Base-by-base conservation (phyloP, 2,797 vertebrate genomes). In the Gallirallus australis region DNA sequence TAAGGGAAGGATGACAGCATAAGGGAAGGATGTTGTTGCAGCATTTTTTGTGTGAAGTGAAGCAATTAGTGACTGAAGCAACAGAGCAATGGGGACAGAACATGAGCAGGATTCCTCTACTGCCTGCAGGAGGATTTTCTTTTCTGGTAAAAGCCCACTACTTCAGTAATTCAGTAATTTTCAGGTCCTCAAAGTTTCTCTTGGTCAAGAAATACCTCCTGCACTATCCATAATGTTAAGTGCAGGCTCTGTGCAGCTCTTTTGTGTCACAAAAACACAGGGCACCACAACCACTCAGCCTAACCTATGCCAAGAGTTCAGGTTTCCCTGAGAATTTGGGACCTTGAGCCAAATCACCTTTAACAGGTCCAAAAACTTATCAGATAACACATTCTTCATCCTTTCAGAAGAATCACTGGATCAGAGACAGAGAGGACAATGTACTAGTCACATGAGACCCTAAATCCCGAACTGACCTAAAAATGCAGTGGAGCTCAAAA, bases 321-420 rank as follows among this genome's bases (percentile, higher is more conserved):
- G 63, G 66, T 95, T 97, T 94, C 89, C 52, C 87, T 73, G 56
- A 83, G 82, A 92, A 93, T 93, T 78, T 71, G 64, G 89, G 81
- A 92, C 65, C 71, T 50, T 48, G 82, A 94, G 93, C 90, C 94
- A 96, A 95, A 80, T 21, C 50, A 84, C 90, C 78, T 79, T 90
- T 76, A 89, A 89, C 21, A 91, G 70, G 85, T 77, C 71, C 33
- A 82, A 64, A 94, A 85, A 86, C 68, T 91, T 97, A 96, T 94
- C 95, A 96, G 93, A 95, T 95, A 96, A 90, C 71, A 87, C 95
- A 94, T 94, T 93, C 93, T 92, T 96, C 77, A 94, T 83, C 78
- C 93, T 94, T 90, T 95, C 96, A 96, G 95, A 96, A 95, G 96
- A 96, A 91, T 93, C 94, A 95, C 95, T 93, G 93, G 90, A 68